Conservation (phyloP, 2,797 vertebrate genomes). For the Catharus ustulatus region DNA sequence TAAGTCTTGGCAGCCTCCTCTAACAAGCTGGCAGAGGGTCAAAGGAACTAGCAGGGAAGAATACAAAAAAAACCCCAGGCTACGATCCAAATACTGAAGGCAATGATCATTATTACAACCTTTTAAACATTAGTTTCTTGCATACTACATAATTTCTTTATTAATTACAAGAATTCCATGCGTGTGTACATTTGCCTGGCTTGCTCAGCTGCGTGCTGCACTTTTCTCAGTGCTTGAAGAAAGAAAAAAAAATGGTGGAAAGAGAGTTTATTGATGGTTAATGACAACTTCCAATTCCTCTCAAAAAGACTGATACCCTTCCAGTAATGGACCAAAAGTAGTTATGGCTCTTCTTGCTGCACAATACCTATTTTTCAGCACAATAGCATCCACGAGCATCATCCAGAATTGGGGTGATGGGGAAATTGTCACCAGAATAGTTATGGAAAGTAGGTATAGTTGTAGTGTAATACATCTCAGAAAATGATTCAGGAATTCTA, state of each 20-base stretch:
- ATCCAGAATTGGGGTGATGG: background rate
- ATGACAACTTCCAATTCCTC: background rate
- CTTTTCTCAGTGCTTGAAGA: background rate
- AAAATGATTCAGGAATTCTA: background rate
- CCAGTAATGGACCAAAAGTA: background rate
- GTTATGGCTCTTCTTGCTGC: background rate
- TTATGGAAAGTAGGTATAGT: background rate
- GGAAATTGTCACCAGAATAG: background rate
- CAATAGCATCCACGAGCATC: background rate
- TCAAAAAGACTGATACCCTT: background rate
- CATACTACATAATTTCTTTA: background rate
- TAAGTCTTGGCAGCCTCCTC: background rate
- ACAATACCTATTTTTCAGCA: background rate
- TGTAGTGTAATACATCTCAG: background rate
- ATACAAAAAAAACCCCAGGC: background rate
- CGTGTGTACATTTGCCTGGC: accelerated
- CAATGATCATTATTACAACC: background rate
- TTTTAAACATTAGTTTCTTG: background rate
- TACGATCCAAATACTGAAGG: background rate
- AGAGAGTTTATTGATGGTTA: background rate
- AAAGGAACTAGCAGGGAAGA: background rate
- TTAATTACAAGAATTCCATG: background rate
- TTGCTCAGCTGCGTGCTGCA: background rate
- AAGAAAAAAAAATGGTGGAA: background rate
- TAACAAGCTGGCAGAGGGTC: background rate